phyloP scores from a whole-genome alignment of 2,797 vertebrate genomes.

The Malacoraja senta region DNA sequence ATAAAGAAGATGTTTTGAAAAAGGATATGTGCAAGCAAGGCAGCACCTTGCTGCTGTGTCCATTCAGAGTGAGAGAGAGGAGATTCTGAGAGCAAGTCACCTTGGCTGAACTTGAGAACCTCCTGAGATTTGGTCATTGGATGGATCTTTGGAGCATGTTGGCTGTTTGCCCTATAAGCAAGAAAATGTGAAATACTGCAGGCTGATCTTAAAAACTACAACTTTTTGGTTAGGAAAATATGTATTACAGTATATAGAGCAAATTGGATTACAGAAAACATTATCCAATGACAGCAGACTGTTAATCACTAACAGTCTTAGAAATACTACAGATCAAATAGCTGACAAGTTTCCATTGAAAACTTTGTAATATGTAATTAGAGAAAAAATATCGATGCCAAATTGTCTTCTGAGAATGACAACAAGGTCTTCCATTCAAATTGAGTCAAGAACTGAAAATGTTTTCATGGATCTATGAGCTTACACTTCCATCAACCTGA shows the following conservation, averaged over 20 bases:
- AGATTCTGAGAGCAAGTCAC: background rate
- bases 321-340: background rate
- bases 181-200: background rate
- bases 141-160: background rate
- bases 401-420: background rate
- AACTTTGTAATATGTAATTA: background rate
- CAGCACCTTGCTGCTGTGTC: background rate
- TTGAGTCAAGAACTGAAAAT: background rate
- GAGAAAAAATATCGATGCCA: background rate
- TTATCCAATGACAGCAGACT: background rate
- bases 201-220: background rate
- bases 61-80: background rate
- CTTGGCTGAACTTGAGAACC: background rate
- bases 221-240: background rate
- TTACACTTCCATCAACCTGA: background rate
- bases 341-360: background rate
- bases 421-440: background rate
- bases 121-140: background rate
- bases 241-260: background rate
- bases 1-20: background rate
- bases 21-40: background rate
- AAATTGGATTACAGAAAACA: background rate
- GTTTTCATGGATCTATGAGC: background rate
- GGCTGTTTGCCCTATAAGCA: background rate
- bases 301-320: slow-evolving; percentile 5